These are phyloP conservation scores for Chaenocephalus aceratus DNA, from an alignment of 2,113 vertebrate genomes.

Conservation along the genomic window DNA sequence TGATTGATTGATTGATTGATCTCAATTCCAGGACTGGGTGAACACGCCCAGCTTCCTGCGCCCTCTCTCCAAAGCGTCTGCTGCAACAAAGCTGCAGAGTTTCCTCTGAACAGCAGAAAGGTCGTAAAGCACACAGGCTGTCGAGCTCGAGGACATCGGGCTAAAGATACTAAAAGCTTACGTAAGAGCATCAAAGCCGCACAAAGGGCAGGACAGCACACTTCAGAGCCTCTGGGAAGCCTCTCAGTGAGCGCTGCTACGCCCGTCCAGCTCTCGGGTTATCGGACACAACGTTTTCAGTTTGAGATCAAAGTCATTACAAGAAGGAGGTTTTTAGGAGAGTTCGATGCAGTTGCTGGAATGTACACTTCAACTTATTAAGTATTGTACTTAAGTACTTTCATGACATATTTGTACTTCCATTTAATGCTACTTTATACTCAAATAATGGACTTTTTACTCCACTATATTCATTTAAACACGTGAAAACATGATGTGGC, in stretches of 20 bases:
- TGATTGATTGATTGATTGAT: too few species aligned
- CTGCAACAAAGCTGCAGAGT: conserved; percentile 4
- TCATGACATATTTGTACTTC: too few species aligned
- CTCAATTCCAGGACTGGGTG: conserved; percentile 14
- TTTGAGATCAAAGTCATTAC: not conserved
- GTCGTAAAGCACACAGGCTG: not conserved
- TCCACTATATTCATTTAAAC: too few species aligned
- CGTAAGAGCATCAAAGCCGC: not conserved
- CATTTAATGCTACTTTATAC: too few species aligned
- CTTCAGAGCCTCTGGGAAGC: not conserved
- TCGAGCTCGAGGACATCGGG: not conserved
- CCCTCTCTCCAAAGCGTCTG: conserved; percentile 20
- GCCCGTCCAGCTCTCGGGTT: not conserved
- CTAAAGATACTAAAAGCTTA: not conserved
- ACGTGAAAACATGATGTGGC: too few species aligned
- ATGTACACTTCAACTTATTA: too few species aligned
- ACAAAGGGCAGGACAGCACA: not conserved
- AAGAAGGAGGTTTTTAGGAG: not conserved
- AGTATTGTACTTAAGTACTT: too few species aligned
- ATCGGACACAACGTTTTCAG: too few species aligned
- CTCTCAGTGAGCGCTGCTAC: not conserved
- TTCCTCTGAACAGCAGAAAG: conserved; percentile 12
- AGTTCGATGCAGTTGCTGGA: not conserved
- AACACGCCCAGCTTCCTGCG: too few species aligned
- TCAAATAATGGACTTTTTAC: too few species aligned